phyloP scores from a whole-genome alignment of 2,888 invertebrate genomes.

The Phortica okadai region DNA sequence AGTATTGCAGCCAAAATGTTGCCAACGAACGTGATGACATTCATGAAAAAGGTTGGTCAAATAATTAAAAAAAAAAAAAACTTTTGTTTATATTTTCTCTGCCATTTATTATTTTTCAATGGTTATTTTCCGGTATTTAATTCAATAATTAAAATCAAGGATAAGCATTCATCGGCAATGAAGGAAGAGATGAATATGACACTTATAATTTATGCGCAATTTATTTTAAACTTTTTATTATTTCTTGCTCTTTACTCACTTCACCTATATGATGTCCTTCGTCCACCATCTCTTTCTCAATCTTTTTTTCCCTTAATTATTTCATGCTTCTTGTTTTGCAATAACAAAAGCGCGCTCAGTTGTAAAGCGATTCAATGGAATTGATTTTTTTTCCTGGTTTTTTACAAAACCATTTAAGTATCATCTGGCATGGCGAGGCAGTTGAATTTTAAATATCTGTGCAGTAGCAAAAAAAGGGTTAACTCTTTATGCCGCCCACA shows the following conservation, averaged over 20 bases:
- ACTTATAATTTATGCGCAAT: conserved; percentile 9
- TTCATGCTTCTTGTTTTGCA: conserved; percentile 5
- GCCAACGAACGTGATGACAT: conserved; percentile 93
- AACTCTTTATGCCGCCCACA: conserved; percentile 18
- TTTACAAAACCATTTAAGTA: too few species aligned
- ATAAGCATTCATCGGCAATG: background rate
- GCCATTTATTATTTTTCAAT: background rate
- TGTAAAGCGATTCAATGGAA: background rate
- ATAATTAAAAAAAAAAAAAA: background rate
- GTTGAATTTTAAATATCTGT: too few species aligned
- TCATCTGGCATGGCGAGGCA: too few species aligned
- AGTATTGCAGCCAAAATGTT: conserved; percentile 80
- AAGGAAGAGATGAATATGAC: background rate
- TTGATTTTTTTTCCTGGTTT: background rate
- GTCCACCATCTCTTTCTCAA: background rate
- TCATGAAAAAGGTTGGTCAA: conserved; percentile 90
- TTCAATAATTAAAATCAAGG: background rate
- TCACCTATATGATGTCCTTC: background rate
- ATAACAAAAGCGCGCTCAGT: background rate
- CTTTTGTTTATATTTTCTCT: background rate
- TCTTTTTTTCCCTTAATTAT: conserved; percentile 11
- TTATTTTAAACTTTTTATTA: background rate
- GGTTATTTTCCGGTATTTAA: background rate
- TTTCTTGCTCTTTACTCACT: background rate
- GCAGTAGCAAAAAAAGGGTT: conserved; percentile 4